Conservation (phyloP, 2,797 vertebrate species). For the Poeciliopsis presidionis region DNA sequence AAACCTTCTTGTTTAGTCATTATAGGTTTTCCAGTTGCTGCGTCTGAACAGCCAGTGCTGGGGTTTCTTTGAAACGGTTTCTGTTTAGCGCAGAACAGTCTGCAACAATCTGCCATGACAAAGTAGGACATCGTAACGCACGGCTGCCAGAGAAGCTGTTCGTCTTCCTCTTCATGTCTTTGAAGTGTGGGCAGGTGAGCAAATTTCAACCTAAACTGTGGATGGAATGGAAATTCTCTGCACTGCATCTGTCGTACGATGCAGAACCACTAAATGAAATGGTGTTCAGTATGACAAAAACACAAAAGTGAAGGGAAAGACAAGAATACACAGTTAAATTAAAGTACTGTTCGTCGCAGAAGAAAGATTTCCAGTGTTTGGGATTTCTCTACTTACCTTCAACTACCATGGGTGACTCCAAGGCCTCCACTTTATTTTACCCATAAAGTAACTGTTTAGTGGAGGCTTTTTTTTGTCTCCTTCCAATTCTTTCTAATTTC, state of each 20-base stretch:
- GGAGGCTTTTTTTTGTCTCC: not conserved
- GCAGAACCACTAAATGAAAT: not conserved
- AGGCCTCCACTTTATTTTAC: not conserved
- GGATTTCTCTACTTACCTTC: not conserved
- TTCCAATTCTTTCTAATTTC: not conserved
- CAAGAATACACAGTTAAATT: not conserved
- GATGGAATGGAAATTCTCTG: not conserved
- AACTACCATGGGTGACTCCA: not conserved
- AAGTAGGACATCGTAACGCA: conserved; percentile 39
- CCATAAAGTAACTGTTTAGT: not conserved
- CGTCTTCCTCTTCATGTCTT: conserved; percentile 42
- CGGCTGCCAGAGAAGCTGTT: conserved; percentile 54
- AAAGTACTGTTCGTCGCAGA: not conserved
- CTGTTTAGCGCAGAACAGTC: conserved; percentile 41
- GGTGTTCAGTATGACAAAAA: not conserved
- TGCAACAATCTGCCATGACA: conserved; percentile 26
- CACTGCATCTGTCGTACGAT: not conserved
- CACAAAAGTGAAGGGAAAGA: not conserved
- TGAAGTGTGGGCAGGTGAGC: conserved; percentile 30
- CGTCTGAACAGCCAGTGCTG: conserved; percentile 9
- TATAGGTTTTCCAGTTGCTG: conserved; percentile 40
- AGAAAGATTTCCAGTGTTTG: not conserved
- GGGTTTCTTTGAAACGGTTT: conserved; percentile 27
- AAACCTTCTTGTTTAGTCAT: conserved; percentile 47
- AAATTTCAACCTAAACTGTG: conserved; percentile 10